phyloP scores from a whole-genome alignment of 2,888 invertebrate genomes.

The Cerceris ruficornis region DNA sequence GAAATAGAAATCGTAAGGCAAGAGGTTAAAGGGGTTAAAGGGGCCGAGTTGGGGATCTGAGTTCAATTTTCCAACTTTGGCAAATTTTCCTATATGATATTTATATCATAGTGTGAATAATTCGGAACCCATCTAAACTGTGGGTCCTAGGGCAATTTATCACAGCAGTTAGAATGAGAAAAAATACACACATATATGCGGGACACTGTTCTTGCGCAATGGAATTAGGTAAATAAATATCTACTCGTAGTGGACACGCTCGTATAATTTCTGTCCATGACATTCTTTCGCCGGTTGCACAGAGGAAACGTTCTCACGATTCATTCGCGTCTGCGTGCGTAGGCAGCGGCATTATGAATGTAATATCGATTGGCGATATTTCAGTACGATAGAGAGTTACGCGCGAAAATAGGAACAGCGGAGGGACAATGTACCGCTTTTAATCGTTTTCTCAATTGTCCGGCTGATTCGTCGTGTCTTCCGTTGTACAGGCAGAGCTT shows the following conservation, averaged over 20 bases:
- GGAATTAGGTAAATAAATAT: slow-evolving; percentile 47
- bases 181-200: no score
- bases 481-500: neutral
- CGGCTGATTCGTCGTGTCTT: neutral
- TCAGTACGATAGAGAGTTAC: neutral
- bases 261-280: slow-evolving; percentile 34
- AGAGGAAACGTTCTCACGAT: slow-evolving; percentile 43
- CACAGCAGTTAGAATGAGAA: no score
- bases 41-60: no score
- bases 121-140: no score
- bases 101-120: no score
- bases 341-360: slow-evolving; percentile 33
- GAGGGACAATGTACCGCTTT: slow-evolving; percentile 7
- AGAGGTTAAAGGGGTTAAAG: no score
- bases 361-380: slow-evolving; percentile 40
- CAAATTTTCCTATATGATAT: no score
- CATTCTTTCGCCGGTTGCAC: slow-evolving; percentile 43
- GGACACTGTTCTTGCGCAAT: slow-evolving; percentile 30
- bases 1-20: no score
- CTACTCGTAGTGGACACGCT: slow-evolving; percentile 35
- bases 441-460: neutral
- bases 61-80: no score
- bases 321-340: slow-evolving; percentile 38
- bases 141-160: no score
- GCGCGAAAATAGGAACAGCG: slow-evolving; percentile 4